Percentiles rank a stretch among this genome's conserved stretches.
These are phyloP conservation scores for Falco concolor DNA, from an alignment of 2,797 vertebrate species.

Conservation along the genomic window DNA sequence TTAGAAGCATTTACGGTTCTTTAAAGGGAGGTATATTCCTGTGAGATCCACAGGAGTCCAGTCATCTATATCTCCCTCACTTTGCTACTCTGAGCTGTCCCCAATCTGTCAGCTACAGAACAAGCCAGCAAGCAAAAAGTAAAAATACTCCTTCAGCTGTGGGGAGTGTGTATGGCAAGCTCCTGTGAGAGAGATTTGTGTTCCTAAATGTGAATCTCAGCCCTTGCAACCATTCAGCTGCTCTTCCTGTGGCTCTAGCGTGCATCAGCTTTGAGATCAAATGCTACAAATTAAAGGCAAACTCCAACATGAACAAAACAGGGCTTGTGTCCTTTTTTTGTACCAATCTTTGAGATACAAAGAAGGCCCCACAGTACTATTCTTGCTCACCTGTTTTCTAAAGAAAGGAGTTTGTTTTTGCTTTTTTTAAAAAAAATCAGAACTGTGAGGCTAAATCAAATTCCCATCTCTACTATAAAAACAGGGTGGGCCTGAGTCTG, in stretches of 20 bases:
- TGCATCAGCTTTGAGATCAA: not conserved
- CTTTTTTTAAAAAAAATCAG: not conserved
- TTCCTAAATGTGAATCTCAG: slow-evolving; percentile 50
- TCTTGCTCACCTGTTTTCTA: not conserved
- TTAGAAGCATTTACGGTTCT: slow-evolving; percentile 78
- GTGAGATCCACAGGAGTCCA: slow-evolving; percentile 70
- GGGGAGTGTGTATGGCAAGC: not conserved
- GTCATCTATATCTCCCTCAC: slow-evolving; percentile 72
- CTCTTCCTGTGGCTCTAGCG: not conserved
- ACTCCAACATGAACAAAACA: not conserved
- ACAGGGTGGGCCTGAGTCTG: not conserved
- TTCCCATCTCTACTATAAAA: not conserved
- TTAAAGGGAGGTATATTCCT: slow-evolving; percentile 74
- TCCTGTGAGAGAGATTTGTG: slow-evolving; percentile 29
- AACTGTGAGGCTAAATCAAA: not conserved
- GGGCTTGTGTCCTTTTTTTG: not conserved
- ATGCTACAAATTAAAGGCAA: not conserved
- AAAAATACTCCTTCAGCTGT: slow-evolving; percentile 43
- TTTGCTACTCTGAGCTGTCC: slow-evolving; percentile 71
- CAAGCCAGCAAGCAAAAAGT: slow-evolving; percentile 6
- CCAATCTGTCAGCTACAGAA: slow-evolving; percentile 75
- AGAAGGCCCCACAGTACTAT: not conserved
- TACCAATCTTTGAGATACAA: not conserved
- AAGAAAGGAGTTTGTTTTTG: not conserved
- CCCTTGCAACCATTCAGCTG: not conserved